Evolutionary conservation across 2,888 invertebrate species (phyloP).

Genomic region (Acleris sparsana): DNA sequence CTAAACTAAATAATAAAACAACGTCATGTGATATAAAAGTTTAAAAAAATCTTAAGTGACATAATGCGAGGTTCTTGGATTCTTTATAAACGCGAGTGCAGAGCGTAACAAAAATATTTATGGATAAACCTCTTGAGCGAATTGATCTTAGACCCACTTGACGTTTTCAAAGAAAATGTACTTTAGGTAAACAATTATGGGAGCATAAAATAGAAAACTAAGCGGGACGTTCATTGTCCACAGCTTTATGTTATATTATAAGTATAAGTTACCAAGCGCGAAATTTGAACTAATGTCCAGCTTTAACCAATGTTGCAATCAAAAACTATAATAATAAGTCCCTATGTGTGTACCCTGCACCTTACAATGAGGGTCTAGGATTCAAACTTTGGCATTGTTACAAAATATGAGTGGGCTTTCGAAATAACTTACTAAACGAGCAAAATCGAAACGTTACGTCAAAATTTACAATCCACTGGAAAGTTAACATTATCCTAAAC

Average conservation of each 20-base stretch:
- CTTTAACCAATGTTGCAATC: neutral
- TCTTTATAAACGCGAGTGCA: neutral
- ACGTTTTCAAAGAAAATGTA: neutral
- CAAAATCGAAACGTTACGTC: slow-evolving; percentile 37
- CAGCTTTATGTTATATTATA: no score
- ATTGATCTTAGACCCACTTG: slow-evolving; percentile 1
- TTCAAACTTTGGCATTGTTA: slow-evolving; percentile 27
- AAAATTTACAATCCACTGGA: slow-evolving; percentile 39
- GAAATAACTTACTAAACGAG: slow-evolving; percentile 18
- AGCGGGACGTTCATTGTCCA: neutral
- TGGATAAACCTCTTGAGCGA: slow-evolving; percentile 1
- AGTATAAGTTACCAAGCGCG: neutral
- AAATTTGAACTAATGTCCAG: neutral
- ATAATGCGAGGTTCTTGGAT: slow-evolving; percentile 40
- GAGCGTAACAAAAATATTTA: slow-evolving; percentile 3
- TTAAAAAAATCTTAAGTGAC: slow-evolving; percentile 36
- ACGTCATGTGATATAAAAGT: slow-evolving; percentile 43
- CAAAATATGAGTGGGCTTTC: slow-evolving; percentile 6
- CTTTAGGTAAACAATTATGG: slow-evolving; percentile 8
- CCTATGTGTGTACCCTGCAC: neutral
- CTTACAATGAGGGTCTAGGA: neutral
- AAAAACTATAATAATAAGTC: no score
- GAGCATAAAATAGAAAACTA: neutral
- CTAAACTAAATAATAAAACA: slow-evolving; percentile 39
- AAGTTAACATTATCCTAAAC: slow-evolving; percentile 47